Base-by-base conservation (phyloP, 35 echinoderm and acorn worm genomes). In the Patiria miniata region DNA sequence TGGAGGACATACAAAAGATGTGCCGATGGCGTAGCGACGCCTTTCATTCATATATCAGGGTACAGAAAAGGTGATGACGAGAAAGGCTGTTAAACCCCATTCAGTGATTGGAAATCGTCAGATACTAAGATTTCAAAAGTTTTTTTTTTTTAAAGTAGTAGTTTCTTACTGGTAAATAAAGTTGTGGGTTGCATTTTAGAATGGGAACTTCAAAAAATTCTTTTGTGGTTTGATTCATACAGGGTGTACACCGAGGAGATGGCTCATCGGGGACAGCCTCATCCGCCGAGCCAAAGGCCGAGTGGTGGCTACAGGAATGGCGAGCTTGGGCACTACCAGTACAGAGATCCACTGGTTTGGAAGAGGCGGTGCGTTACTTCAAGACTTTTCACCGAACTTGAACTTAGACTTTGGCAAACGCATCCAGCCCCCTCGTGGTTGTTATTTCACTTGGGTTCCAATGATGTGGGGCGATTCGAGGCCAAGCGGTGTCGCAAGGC, bases 1-100 rank as follows among this genome's bases (percentile, higher is more conserved):
- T n/a, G n/a, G n/a, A n/a, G n/a, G n/a, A n/a, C n/a, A 83, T 34
- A 83, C 38, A 52, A 83, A 68, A 7, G 51, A 50, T 8, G 18
- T 83, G 29, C 44, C 36, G 36, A 9, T 19, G 16, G 88, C 61
- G 1, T 47, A 80, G 50, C 78, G 42, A 82, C n/a, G 2, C 7
- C 65, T 83, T 76, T 18, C 77, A 39, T 21, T 21, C 8, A 47
- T 57, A 36, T 83, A 81, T 80, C 40, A 50, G 8, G 47, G 26
- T 15, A n/a, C 69, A 34, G 39, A 26, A 18, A 1, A 36, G 4
- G 78, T 26, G 5, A 26, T 15, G 39, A 81, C 39, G 7, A 47
- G 39, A 18, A 18, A 17, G 29, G 21, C 78, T 16, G 51, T 42
- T 4, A n/a, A 47, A 47, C 36, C 39, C 8, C 8, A n/a, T n/a